Conservation (phyloP, 2,888 invertebrate genomes). For the Lithophane semibrunnea region DNA sequence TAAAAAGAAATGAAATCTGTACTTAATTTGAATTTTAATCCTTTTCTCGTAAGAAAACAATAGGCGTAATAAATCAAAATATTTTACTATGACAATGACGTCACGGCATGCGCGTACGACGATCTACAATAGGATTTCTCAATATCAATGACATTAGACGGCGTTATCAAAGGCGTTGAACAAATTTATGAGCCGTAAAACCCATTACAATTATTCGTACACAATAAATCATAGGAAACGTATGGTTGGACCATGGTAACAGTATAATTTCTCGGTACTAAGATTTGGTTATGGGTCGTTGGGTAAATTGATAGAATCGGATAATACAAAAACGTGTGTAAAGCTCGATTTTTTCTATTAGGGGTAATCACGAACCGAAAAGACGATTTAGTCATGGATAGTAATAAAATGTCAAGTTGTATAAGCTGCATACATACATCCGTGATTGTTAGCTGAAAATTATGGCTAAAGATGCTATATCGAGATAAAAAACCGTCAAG, state of each 20-base stretch:
- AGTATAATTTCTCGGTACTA: constrained; percentile 77
- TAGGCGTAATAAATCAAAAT: constrained; percentile 73
- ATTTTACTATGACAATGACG: constrained; percentile 65
- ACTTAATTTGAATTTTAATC: constrained; percentile 60
- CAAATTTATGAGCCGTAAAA: constrained; percentile 86
- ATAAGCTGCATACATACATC: constrained; percentile 1
- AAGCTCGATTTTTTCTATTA: constrained; percentile 29
- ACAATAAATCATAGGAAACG: constrained; percentile 66
- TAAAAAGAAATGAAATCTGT: constrained; percentile 30
- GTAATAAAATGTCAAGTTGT: constrained; percentile 52
- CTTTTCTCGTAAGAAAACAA: constrained; percentile 68
- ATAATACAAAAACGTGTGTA: constrained; percentile 64
- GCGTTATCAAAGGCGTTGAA: constrained; percentile 77
- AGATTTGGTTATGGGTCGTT: constrained; percentile 80
- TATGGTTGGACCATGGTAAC: constrained; percentile 63
- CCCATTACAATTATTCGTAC: constrained; percentile 80
- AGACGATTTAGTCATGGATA: constrained; percentile 40
- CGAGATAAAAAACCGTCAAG: background rate
- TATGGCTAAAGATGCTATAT: constrained; percentile 9
- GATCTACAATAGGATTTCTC: constrained; percentile 73
- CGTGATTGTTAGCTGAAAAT: constrained; percentile 25
- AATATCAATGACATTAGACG: constrained; percentile 75
- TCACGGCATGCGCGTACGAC: constrained; percentile 74
- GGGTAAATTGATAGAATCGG: constrained; percentile 69
- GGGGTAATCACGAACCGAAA: constrained; percentile 21